Conservation (phyloP, 2,113 vertebrate genomes). For the Scomber japonicus region DNA sequence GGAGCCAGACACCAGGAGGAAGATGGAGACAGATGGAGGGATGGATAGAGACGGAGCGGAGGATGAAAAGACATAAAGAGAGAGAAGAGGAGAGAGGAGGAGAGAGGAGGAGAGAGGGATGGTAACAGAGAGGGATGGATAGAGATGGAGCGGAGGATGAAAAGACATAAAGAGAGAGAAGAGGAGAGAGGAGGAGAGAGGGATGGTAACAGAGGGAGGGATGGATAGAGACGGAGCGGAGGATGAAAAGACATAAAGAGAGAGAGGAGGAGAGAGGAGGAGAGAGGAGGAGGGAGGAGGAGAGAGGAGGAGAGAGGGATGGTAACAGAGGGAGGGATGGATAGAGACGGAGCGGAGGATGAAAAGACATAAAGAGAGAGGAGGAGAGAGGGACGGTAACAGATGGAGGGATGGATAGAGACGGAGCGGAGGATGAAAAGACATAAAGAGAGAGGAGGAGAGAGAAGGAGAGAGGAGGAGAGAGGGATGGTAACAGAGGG, state of each 20-base stretch:
- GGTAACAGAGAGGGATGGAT: constrained; percentile 12
- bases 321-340: constrained; percentile 16
- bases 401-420: constrained; percentile 20
- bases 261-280: background rate
- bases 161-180: background rate
- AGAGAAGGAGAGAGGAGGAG: background rate
- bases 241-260: background rate
- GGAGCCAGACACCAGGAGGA: background rate
- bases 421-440: background rate
- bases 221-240: background rate
- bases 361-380: background rate
- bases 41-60: background rate
- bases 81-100: no score
- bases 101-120: background rate
- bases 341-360: background rate
- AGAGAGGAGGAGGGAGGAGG: no score
- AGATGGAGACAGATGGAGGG: constrained; percentile 25
- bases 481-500: constrained; percentile 11
- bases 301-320: background rate
- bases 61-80: background rate
- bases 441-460: no score
- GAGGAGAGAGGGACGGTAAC: background rate
- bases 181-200: background rate
- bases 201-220: constrained; percentile 17
- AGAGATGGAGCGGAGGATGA: background rate